These are phyloP conservation scores for Mastigias papua DNA, from an alignment of 30 jellyfish, hydroid and myxozoan genomes.

Conservation along the genomic window DNA sequence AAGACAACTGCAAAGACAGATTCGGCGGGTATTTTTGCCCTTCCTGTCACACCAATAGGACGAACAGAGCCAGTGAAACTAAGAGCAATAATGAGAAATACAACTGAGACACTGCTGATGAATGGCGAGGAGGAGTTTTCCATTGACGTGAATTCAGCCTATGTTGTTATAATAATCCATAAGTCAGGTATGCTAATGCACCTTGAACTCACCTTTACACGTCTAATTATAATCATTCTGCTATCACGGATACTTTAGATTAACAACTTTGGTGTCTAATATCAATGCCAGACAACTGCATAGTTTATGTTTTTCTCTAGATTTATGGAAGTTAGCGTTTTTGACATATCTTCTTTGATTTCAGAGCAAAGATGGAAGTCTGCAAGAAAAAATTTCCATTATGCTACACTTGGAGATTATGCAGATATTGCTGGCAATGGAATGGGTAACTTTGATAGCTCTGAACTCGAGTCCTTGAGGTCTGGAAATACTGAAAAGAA, in stretches of 20 bases:
- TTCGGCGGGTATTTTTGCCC: conserved; percentile 49
- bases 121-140: conserved; percentile 69
- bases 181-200: conserved; percentile 34
- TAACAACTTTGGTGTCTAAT: too few species aligned
- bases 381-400: conserved; percentile 50
- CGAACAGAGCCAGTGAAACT: conserved; percentile 81
- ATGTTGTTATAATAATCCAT: conserved; percentile 47
- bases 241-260: too few species aligned
- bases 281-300: too few species aligned
- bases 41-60: conserved; percentile 77
- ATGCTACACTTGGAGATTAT: conserved; percentile 29
- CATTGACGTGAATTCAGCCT: conserved; percentile 43
- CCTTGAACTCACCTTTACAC: too few species aligned
- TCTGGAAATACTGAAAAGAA: background rate
- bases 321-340: too few species aligned
- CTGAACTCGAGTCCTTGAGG: background rate
- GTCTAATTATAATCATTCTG: too few species aligned
- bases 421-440: conserved; percentile 33
- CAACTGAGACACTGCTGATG: conserved; percentile 63
- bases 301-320: too few species aligned
- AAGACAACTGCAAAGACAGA: conserved; percentile 28
- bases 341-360: too few species aligned
- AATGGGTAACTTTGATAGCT: conserved; percentile 13
- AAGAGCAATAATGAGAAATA: conserved; percentile 64
- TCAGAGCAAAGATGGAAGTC: conserved; percentile 65